phyloP scores from a whole-genome alignment of 2,797 vertebrate genomes.

The Microcaecilia unicolor region DNA sequence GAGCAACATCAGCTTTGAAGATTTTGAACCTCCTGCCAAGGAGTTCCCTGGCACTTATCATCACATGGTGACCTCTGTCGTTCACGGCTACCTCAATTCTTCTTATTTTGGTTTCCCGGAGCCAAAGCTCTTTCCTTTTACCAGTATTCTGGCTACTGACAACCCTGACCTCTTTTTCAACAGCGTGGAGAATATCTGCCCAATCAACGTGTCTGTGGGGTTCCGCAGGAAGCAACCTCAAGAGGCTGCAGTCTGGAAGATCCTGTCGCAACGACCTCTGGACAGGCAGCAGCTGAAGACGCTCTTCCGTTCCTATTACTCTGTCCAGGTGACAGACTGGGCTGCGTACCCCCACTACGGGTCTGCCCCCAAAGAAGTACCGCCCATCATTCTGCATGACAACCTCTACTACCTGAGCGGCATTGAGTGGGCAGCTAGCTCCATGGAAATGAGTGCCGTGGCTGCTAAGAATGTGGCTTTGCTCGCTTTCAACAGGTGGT shows the following conservation, averaged over 20 bases:
- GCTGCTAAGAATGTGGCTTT: constrained; percentile 93
- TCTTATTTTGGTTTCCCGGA: constrained; percentile 89
- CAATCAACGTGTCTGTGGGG: constrained; percentile 76
- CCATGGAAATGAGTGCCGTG: constrained; percentile 89
- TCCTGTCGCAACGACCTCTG: constrained; percentile 75
- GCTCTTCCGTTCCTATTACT: constrained; percentile 95
- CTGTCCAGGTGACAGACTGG: constrained; percentile 88
- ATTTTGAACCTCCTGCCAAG: constrained; percentile 61
- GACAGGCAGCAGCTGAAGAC: constrained; percentile 82
- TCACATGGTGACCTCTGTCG: constrained; percentile 74
- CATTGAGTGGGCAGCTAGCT: constrained; percentile 87
- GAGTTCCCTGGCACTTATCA: constrained; percentile 69
- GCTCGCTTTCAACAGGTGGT: constrained; percentile 90
- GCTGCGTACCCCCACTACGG: constrained; percentile 74
- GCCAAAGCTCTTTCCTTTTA: constrained; percentile 88
- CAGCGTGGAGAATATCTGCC: constrained; percentile 80
- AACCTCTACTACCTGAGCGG: constrained; percentile 88
- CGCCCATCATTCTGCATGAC: constrained; percentile 75
- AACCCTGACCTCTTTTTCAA: constrained; percentile 75
- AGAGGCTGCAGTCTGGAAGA: constrained; percentile 87
- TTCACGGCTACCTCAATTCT: constrained; percentile 95
- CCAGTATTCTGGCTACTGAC: constrained; percentile 81
- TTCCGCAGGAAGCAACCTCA: constrained; percentile 91
- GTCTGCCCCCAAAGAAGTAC: constrained; percentile 57
- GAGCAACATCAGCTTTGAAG: constrained; percentile 69